A percentile compares a stretch with the other conserved stretches of the same genome.
Conservation (phyloP, 2,888 invertebrate genomes). For the Drosophila algonquin region DNA sequence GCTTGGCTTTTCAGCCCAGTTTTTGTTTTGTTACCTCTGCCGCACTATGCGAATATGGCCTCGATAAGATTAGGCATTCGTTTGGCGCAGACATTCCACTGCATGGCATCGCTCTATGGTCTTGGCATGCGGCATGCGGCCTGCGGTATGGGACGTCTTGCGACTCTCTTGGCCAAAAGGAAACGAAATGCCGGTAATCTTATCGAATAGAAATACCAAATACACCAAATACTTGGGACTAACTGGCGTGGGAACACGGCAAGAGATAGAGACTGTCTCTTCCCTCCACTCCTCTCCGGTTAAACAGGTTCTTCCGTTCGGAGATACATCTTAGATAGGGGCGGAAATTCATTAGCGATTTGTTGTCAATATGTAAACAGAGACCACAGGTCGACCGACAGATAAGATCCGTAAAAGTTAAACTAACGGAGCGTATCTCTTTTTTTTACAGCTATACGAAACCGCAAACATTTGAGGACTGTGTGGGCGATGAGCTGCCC, state of each 20-base stretch:
- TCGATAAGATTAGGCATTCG: conserved; percentile 70
- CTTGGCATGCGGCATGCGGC: neutral
- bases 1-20: conserved; percentile 23
- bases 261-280: too few species aligned
- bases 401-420: conserved; percentile 23
- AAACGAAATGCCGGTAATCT: conserved; percentile 81
- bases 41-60: conserved; percentile 69
- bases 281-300: neutral
- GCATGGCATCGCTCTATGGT: conserved; percentile 23
- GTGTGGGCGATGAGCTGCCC: conserved; percentile 98
- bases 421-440: conserved; percentile 17
- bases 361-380: conserved; percentile 64
- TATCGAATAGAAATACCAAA: conserved; percentile 71
- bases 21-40: conserved; percentile 25
- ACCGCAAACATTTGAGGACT: conserved; percentile 98
- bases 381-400: conserved; percentile 4
- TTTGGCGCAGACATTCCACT: conserved; percentile 61
- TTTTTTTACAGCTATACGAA: conserved; percentile 94
- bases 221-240: conserved; percentile 38
- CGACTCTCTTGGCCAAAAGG: conserved; percentile 52
- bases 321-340: conserved; percentile 51
- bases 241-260: conserved; percentile 74
- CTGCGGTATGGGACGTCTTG: conserved; percentile 45
- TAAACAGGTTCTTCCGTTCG: neutral
- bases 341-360: conserved; percentile 72